Conservation (phyloP, 2,888 invertebrate genomes). For the Stegophylla sp. region DNA sequence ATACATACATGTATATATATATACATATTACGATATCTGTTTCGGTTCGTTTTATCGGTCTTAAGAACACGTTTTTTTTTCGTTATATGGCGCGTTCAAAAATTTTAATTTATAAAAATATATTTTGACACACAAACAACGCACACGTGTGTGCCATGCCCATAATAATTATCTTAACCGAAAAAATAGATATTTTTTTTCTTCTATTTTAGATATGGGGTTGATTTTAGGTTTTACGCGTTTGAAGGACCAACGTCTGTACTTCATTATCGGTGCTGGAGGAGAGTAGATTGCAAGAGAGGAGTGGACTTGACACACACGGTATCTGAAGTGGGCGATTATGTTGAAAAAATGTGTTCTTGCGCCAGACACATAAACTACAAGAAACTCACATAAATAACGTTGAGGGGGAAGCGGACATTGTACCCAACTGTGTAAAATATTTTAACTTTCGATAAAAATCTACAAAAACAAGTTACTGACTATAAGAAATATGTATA, state of each 20-base stretch:
- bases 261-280: conserved; percentile 23
- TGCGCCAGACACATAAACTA: conserved; percentile 33
- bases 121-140: conserved; percentile 6
- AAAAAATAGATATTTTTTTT: conserved; percentile 23
- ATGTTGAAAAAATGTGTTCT: conserved; percentile 7
- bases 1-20: not conserved
- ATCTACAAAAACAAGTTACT: conserved; percentile 16
- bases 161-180: conserved; percentile 2
- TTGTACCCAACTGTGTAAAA: not conserved
- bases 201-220: conserved; percentile 3
- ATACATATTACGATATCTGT: not conserved
- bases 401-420: not conserved
- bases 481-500: not conserved
- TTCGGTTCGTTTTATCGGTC: conserved; percentile 20
- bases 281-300: not conserved
- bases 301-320: not conserved
- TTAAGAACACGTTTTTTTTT: conserved; percentile 2
- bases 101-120: not conserved
- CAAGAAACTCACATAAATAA: conserved; percentile 32
- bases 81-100: not conserved
- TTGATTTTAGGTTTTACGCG: conserved; percentile 3
- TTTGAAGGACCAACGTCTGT: conserved; percentile 13
- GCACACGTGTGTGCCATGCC: not conserved
- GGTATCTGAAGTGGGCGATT: not conserved
- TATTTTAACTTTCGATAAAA: conserved; percentile 46